Evolutionary conservation across 2,113 vertebrate species (phyloP).

Genomic region (Takifugu flavidus): DNA sequence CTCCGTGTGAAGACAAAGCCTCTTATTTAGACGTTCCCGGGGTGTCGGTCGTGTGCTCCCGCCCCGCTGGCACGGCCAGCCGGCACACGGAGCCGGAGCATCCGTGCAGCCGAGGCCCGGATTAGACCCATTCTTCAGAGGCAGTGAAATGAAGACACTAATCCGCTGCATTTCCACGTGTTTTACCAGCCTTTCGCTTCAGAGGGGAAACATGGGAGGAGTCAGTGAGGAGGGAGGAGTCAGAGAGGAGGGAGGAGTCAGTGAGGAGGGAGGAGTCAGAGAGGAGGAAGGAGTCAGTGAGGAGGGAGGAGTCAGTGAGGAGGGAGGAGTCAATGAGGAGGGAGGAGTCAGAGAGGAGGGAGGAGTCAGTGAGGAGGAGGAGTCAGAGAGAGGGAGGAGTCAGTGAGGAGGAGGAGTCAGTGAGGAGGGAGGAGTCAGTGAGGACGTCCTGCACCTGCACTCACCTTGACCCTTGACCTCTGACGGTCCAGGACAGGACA

Average conservation of each 20-base stretch:
- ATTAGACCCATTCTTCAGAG: constrained; percentile 61
- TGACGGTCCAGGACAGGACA: neutral
- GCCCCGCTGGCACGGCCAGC: constrained; percentile 37
- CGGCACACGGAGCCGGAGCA: constrained; percentile 47
- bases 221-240: constrained; percentile 1
- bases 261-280: too few relatives aligned
- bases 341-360: constrained; percentile 2
- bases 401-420: constrained; percentile 32
- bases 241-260: too few relatives aligned
- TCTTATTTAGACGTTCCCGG: constrained; percentile 43
- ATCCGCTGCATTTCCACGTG: constrained; percentile 43
- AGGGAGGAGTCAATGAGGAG: too few relatives aligned
- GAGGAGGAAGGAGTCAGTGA: too few relatives aligned
- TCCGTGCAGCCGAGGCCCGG: constrained; percentile 50
- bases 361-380: neutral
- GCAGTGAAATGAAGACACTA: constrained; percentile 62
- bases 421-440: too few relatives aligned
- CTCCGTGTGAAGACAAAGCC: constrained; percentile 55
- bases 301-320: too few relatives aligned
- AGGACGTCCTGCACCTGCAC: neutral
- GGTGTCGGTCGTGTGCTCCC: constrained; percentile 35
- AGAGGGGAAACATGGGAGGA: neutral
- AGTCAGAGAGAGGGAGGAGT: too few relatives aligned
- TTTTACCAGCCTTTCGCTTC: constrained; percentile 42
- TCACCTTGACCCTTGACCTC: neutral